Conservation (phyloP, 2,113 vertebrate species). For the Toxostoma redivivum region DNA sequence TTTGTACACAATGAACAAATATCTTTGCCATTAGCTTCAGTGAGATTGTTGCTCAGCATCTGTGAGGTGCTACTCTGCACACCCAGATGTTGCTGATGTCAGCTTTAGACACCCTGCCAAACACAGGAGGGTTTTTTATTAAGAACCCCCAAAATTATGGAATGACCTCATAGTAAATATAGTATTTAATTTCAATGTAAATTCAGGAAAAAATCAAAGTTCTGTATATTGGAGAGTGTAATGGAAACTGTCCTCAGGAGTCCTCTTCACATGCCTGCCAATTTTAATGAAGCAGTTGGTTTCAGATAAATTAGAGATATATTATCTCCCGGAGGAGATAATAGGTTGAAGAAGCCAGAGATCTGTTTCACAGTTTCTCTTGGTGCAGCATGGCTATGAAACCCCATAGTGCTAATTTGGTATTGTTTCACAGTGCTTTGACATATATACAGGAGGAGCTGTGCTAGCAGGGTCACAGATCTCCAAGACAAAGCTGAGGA, state of each 20-base stretch:
- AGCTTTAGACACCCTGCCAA: background rate
- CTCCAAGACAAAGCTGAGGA: background rate
- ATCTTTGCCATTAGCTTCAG: background rate
- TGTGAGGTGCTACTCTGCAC: background rate
- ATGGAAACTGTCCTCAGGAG: background rate
- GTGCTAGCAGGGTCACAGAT: background rate
- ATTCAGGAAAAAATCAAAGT: background rate
- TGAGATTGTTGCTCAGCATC: background rate
- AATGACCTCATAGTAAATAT: background rate
- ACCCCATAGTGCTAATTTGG: background rate
- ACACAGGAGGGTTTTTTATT: background rate
- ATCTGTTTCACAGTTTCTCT: background rate
- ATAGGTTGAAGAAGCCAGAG: background rate
- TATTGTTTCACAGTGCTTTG: background rate
- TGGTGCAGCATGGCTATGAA: background rate
- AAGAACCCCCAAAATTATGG: background rate
- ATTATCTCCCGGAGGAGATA: background rate
- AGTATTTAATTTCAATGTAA: background rate
- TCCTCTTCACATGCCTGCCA: background rate
- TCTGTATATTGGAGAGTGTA: background rate
- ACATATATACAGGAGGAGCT: background rate
- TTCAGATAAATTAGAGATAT: background rate
- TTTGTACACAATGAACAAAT: background rate
- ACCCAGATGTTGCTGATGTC: conserved; percentile 30
- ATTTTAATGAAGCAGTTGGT: conserved; percentile 3